Percentiles rank a stretch among this genome's conserved stretches.
Evolutionary conservation across 2,797 vertebrate species (phyloP).

Genomic region (Syngnathus acus): DNA sequence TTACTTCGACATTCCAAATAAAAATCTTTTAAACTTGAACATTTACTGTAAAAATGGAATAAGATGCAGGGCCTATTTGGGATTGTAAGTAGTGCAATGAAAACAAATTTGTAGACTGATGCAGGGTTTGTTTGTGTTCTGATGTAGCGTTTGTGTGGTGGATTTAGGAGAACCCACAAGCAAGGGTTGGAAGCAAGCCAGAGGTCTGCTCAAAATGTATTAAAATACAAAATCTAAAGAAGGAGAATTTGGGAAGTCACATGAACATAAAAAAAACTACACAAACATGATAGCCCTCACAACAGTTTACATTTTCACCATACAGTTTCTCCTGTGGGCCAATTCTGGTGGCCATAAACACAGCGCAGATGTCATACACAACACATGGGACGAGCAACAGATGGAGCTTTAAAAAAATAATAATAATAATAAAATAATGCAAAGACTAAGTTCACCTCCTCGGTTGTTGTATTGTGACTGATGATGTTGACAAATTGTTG

Average conservation of each 20-base stretch:
- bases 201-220: no score
- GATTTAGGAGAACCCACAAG: no score
- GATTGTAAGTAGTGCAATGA: neutral
- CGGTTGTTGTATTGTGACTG: neutral
- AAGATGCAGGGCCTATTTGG: no score
- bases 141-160: no score
- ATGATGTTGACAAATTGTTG: neutral
- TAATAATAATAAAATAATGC: neutral
- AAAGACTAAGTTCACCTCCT: neutral
- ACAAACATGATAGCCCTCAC: neutral
- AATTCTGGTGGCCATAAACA: neutral
- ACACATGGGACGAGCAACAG: neutral
- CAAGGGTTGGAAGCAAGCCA: no score
- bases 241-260: no score
- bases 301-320: neutral
- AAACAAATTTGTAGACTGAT: neutral
- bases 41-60: neutral
- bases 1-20: neutral
- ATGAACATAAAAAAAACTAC: neutral
- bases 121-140: no score
- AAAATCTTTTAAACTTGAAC: neutral
- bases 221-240: no score
- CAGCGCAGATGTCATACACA: neutral
- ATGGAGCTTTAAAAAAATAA: neutral
- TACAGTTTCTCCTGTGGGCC: neutral